Base-by-base conservation (phyloP, 2,113 vertebrate genomes). In the Bettongia penicillata region DNA sequence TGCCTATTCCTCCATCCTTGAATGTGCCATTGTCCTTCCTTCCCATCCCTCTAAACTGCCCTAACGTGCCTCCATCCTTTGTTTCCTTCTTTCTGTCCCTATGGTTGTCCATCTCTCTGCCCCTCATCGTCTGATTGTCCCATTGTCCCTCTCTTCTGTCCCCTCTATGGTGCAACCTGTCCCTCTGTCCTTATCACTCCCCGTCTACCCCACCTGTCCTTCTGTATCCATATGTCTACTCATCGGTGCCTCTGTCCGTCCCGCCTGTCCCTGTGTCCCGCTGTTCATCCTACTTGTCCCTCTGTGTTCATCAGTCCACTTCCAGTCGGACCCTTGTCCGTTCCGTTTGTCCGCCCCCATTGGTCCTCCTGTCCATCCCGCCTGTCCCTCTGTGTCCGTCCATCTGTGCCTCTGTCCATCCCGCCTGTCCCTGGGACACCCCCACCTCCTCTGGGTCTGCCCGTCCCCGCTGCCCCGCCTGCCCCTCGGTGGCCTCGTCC, bases 61-160 rank as follows among this genome's bases (percentile, higher is more conserved):
- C 11, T 53, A 43, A 37, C 51, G 57, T 51, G 48, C 8, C 90
- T 53, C 50, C 24, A 89, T 12, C 93, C 93, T 92, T 90, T 37
- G 50, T 91, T 94, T 91, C 95, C 94, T 22, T 94, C 95, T 25
- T 49, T 90, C 91, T 49, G 90, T 57, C 48, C 51, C 90, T 53
- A 9, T 53, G 47, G 91, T 92, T 52, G 43, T 92, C 52, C 11
- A 91, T 89, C 48, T 51, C 68, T 4, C 47, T 50, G 55, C 89
- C 91, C 84, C 61, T 53, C 12, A 43, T 92, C 93, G 90, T 10
- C 51, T 5, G 77, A 14, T 53, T 9, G 95, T 6, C 84, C 25
- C 77, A 90, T 47, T 47, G 93, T 92, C 84, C 50, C 51, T 10
- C 53, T 47, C 92, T 61, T 90, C 57, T 11, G 0, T 31, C 51